Evolutionary conservation across 2,888 invertebrate genomes (phyloP).

Genomic region (Morinoia aosen): DNA sequence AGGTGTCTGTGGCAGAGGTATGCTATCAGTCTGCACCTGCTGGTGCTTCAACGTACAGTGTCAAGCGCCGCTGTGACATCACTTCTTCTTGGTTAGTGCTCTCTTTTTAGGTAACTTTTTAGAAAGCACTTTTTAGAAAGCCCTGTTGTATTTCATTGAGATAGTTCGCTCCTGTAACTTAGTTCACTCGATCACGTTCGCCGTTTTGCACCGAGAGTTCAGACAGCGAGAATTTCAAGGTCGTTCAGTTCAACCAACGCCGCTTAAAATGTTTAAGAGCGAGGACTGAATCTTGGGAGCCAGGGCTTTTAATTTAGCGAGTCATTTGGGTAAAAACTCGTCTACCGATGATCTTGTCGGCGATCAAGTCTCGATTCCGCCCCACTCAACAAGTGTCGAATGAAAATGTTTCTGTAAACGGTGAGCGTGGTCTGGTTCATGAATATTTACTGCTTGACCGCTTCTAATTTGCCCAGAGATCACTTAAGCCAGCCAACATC

Average conservation of each 20-base stretch:
- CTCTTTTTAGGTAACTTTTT: neutral
- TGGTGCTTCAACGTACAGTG: slow-evolving; percentile 2
- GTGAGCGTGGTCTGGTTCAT: neutral
- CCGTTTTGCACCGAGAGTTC: neutral
- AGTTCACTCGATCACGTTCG: neutral
- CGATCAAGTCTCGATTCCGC: slow-evolving; percentile 12
- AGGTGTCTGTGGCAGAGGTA: neutral
- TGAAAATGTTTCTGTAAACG: neutral
- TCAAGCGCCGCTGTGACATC: neutral
- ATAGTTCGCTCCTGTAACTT: neutral
- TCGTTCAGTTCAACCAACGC: neutral
- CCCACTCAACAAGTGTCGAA: slow-evolving; percentile 2
- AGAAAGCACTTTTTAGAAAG: neutral
- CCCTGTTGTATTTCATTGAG: neutral
- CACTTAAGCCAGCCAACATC: neutral
- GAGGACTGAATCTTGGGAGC: neutral
- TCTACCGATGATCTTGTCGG: slow-evolving; percentile 12
- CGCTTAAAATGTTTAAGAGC: neutral
- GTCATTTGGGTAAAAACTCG: neutral
- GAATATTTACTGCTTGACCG: neutral
- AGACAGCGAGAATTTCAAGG: neutral
- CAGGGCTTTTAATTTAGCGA: neutral
- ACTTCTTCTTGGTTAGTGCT: neutral
- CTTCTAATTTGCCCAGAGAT: neutral
- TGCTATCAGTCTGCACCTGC: slow-evolving; percentile 1